These are phyloP conservation scores for Flexamia atlantica DNA, from an alignment of 2,888 invertebrate species.

Conservation along the genomic window DNA sequence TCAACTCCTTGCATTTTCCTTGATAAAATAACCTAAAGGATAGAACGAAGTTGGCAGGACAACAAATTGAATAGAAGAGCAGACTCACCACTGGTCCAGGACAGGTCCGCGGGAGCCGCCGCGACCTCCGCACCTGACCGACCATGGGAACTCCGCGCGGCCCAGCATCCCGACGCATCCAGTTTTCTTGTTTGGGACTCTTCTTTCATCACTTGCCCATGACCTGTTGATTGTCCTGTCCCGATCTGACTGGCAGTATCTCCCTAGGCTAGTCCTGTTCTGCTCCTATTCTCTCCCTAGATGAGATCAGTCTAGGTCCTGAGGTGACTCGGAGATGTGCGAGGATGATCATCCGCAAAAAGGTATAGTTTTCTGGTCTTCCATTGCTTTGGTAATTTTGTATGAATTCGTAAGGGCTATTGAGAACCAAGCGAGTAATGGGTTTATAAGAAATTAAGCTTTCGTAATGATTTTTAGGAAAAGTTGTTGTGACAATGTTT, in stretches of 20 bases:
- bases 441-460: too few relatives aligned
- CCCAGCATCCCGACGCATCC: slow-evolving; percentile 1
- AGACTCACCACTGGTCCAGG: not conserved
- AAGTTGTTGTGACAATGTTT: too few relatives aligned
- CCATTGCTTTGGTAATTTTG: too few relatives aligned
- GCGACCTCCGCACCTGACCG: not conserved
- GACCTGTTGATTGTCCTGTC: slow-evolving; percentile 9
- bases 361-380: too few relatives aligned
- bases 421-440: too few relatives aligned
- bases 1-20: too few relatives aligned
- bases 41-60: too few relatives aligned
- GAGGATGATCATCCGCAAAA: not conserved
- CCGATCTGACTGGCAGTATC: not conserved
- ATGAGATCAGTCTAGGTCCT: not conserved
- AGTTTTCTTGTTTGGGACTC: not conserved
- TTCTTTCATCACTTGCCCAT: not conserved
- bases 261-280: not conserved
- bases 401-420: too few relatives aligned
- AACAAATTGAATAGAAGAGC: too few relatives aligned
- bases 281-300: not conserved
- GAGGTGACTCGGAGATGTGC: not conserved
- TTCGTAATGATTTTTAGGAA: too few relatives aligned
- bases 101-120: not conserved
- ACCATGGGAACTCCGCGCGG: not conserved
- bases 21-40: too few relatives aligned